Conservation (phyloP, 2,888 invertebrate genomes). For the Mythimna loreyi region DNA sequence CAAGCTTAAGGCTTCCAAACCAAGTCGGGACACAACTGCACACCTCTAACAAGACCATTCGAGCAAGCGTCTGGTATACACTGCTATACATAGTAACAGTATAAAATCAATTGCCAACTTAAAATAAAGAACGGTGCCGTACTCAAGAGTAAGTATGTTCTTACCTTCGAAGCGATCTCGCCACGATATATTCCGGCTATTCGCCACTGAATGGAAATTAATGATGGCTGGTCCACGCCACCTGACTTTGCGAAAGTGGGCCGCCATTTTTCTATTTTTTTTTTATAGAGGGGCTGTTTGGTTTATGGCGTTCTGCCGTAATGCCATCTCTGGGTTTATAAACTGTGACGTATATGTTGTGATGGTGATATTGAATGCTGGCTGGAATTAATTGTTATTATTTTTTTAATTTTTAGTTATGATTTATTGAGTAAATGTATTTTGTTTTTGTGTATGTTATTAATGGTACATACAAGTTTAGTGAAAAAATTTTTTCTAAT, state of each 20-base stretch:
- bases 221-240: slow-evolving; percentile 83
- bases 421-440: not conserved
- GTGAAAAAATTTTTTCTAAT: too few species aligned
- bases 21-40: slow-evolving; percentile 5
- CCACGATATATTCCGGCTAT: slow-evolving; percentile 72
- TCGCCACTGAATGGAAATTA: slow-evolving; percentile 87
- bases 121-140: slow-evolving; percentile 65
- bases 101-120: slow-evolving; percentile 69
- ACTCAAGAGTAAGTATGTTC: slow-evolving; percentile 64
- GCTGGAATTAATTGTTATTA: slow-evolving; percentile 8
- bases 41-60: slow-evolving; percentile 5
- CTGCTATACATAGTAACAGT: slow-evolving; percentile 2
- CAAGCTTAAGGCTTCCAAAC: not conserved
- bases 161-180: slow-evolving; percentile 63
- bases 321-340: slow-evolving; percentile 63
- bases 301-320: slow-evolving; percentile 73
- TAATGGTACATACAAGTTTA: too few species aligned
- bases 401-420: not conserved
- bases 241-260: slow-evolving; percentile 84
- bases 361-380: slow-evolving; percentile 16
- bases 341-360: slow-evolving; percentile 26
- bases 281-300: slow-evolving; percentile 72
- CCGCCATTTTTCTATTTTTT: slow-evolving; percentile 75
- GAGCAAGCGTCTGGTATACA: slow-evolving; percentile 19
- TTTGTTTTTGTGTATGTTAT: too few species aligned